Evolutionary conservation across 1,140 invertebrate genomes (phyloP), one percentile per base, ranked within the genome.

Genomic region (Drosophila repletoides): DNA sequence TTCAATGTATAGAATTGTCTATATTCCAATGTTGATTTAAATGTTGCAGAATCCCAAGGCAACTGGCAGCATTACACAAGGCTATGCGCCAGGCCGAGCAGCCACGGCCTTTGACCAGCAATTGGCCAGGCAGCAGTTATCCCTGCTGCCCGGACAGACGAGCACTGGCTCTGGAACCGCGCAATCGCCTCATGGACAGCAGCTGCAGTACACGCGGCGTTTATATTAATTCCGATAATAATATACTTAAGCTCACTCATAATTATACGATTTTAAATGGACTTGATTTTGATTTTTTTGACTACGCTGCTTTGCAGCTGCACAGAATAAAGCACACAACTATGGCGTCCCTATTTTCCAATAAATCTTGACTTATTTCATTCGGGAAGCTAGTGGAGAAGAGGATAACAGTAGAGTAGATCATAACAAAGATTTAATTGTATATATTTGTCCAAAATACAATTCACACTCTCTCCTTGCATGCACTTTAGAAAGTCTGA

Each of bases 301-400:
- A 86, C 61, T 79, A 58, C 19, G 70, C 70, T 75, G 61, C 61
- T 43, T 49, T 45, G 24, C 41, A 60, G 58, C 21, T 36, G 72
- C 41, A 52, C 60, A 59, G 55, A 84, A 83, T 83, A 83, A 71
- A 79, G 58, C 74, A 69, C 49, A 84, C 74, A 83, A 77, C 74
- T 63, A 84, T 84, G 79, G 80, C 79, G 79, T 83, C 79, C 79
- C 79, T 83, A 71, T 79, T 84, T 83, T 84, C 70, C 60, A 83
- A 77, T 59, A 36, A 22, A 71, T 2, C 5, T 24, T 22, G 9
- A 3, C 15, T 36, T 24, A 41, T 0, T 19, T 4, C 9, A n/a
- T n/a, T n/a, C n/a, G n/a, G n/a, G n/a, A n/a, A n/a, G n/a, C n/a
- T n/a, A n/a, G n/a, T n/a, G n/a, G n/a, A n/a, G n/a, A n/a, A n/a